Percentiles rank a stretch among this genome's conserved stretches.
Conservation (phyloP, 2,888 invertebrate genomes). For the Griposia aprilina region DNA sequence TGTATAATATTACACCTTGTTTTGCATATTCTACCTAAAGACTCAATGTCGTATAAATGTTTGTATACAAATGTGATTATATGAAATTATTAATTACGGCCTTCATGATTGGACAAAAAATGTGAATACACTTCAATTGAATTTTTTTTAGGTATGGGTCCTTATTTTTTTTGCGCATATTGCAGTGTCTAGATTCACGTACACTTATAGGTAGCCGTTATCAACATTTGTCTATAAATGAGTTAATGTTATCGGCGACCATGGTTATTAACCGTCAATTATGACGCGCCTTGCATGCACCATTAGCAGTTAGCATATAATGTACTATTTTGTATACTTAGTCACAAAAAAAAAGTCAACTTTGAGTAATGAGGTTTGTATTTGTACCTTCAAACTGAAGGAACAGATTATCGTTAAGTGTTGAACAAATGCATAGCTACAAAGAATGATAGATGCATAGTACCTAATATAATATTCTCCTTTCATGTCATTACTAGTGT, state of each 20-base stretch:
- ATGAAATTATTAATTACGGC: slow-evolving; percentile 11
- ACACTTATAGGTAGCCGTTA: not conserved
- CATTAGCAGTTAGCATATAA: slow-evolving; percentile 20
- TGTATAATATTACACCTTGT: slow-evolving; percentile 11
- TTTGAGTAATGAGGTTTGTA: slow-evolving; percentile 27
- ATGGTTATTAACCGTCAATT: slow-evolving; percentile 6
- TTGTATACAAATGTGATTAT: slow-evolving; percentile 40
- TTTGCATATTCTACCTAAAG: slow-evolving; percentile 25
- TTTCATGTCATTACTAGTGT: not conserved
- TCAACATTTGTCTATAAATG: slow-evolving; percentile 6
- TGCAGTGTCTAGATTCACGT: not conserved
- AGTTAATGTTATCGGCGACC: slow-evolving; percentile 30
- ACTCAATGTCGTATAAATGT: slow-evolving; percentile 28
- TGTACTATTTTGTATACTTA: slow-evolving; percentile 15
- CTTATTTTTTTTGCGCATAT: not conserved
- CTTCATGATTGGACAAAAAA: slow-evolving; percentile 1
- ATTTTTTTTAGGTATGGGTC: not conserved
- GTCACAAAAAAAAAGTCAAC: slow-evolving; percentile 10
- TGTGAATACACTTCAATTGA: not conserved
- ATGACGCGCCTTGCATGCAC: slow-evolving; percentile 5
- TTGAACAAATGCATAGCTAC: not conserved
- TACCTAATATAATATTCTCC: not conserved
- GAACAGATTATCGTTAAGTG: not conserved
- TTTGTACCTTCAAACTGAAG: slow-evolving; percentile 12
- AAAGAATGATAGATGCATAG: not conserved